Evolutionary conservation across 2,113 vertebrate species (phyloP), one percentile per base, ranked within the genome.

Genomic region (Perca schrenkii): DNA sequence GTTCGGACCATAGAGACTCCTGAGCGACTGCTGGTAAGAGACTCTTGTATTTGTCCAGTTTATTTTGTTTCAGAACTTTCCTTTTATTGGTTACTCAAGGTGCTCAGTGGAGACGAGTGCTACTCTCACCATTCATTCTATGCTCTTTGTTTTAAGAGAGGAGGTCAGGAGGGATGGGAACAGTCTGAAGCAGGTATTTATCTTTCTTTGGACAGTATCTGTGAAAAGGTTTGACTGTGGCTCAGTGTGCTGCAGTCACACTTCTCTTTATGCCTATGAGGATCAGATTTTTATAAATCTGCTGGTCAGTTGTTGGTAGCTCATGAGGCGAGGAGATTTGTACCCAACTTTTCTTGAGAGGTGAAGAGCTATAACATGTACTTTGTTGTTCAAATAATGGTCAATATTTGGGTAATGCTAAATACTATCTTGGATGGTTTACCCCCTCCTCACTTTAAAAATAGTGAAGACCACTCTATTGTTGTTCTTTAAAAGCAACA

Each of bases 121-220:
- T 61, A 66, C 57, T 52, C n/a, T 85, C 21, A 3, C 28, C 22
- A 17, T 83, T 71, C 49, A 49, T 56, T 67, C 63, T 22, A 81
- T 66, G 47, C 47, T 75, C 34, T 71, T 87, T 77, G 83, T 79
- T 82, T 84, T 34, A 40, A 36, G 58, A 65, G 25, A 82, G 36
- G 64, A 68, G n/a, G 43, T 74, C 58, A 76, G 54, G 60, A 56
- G 52, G 34, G 47, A 83, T n/a, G 54, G 61, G 69, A 76, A 40
- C 13, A 4, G 19, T 79, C 12, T 49, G 2, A 16, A 60, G n/a
- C 31, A 36, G 70, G 62, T 78, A 77, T 85, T 80, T 75, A 49
- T 79, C 60, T 57, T 79, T 69, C 17, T 21, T 69, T 57, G 34
- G 21, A n/a, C 62, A 28, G 22, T 56, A 17, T 47, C 49, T 68